Evolutionary conservation across 2,797 vertebrate genomes (phyloP).

Genomic region (Catharus ustulatus): DNA sequence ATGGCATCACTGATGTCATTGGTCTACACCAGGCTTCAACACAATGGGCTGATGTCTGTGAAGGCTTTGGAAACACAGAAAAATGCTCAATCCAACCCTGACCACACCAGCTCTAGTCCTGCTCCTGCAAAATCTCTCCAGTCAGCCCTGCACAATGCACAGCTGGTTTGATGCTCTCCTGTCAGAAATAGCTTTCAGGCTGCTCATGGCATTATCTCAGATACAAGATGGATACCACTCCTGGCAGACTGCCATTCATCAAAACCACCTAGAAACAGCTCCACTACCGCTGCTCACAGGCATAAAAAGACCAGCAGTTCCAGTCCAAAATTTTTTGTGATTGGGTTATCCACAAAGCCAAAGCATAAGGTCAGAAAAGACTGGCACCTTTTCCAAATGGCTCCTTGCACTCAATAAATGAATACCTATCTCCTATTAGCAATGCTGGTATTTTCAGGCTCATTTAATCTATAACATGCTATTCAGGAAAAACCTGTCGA

Average conservation of each 20-base stretch:
- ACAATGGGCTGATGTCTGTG: not conserved
- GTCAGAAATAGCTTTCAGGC: not conserved
- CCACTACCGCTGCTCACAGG: fast-evolving
- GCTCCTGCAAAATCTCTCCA: not conserved
- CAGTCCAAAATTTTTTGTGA: not conserved
- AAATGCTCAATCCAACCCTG: not conserved
- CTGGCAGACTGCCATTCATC: conserved; percentile 8
- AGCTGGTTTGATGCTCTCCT: not conserved
- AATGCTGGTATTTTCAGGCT: not conserved
- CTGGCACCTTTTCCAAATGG: not conserved
- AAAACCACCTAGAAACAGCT: not conserved
- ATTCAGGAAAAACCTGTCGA: not conserved
- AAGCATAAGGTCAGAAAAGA: not conserved
- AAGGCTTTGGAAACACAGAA: not conserved
- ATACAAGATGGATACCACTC: not conserved
- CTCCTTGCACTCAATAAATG: not conserved
- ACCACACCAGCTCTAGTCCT: not conserved
- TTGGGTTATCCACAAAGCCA: not conserved
- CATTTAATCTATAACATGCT: not conserved
- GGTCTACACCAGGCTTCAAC: not conserved
- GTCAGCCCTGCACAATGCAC: not conserved
- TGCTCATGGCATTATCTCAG: not conserved
- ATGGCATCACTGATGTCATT: fast-evolving
- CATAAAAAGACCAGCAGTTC: not conserved
- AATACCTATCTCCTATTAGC: not conserved